phyloP scores from a whole-genome alignment of 2,113 vertebrate genomes.

The Stictonetta naevosa region DNA sequence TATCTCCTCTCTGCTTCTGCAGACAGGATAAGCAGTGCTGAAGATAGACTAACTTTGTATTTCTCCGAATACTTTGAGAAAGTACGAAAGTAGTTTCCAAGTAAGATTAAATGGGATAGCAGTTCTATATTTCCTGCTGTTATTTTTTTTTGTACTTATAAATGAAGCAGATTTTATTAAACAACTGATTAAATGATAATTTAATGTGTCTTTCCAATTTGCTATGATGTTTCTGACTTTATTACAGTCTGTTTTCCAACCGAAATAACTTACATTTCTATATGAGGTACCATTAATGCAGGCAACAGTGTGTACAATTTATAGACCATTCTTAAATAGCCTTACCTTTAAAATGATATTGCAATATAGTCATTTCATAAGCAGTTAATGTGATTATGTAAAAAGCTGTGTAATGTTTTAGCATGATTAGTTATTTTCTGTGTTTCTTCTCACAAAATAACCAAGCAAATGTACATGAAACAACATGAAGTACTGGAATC shows the following conservation, averaged over 20 bases:
- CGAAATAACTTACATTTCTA: constrained; percentile 58
- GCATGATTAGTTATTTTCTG: constrained; percentile 45
- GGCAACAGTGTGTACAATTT: constrained; percentile 12
- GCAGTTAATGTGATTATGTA: constrained; percentile 59
- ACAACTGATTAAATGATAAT: constrained; percentile 20
- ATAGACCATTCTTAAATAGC: constrained; percentile 36
- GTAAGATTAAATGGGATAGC: background rate
- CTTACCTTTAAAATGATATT: constrained; percentile 38
- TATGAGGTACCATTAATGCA: constrained; percentile 62
- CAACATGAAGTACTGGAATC: constrained; percentile 47
- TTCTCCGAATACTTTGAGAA: background rate
- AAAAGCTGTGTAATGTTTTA: constrained; percentile 56
- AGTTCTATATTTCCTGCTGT: background rate
- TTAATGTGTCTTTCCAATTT: constrained; percentile 24
- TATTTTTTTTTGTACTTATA: background rate
- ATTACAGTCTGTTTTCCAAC: constrained; percentile 2
- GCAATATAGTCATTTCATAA: constrained; percentile 58
- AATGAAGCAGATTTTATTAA: constrained; percentile 33
- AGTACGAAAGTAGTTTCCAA: background rate
- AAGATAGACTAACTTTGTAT: background rate
- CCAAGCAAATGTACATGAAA: constrained; percentile 45
- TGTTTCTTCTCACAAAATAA: constrained; percentile 61
- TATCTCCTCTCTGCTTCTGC: background rate
- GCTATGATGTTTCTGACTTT: constrained; percentile 36
- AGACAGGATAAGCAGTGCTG: background rate